phyloP scores from a whole-genome alignment of 1,140 invertebrate species.

The Teleogryllus occipitalis region DNA sequence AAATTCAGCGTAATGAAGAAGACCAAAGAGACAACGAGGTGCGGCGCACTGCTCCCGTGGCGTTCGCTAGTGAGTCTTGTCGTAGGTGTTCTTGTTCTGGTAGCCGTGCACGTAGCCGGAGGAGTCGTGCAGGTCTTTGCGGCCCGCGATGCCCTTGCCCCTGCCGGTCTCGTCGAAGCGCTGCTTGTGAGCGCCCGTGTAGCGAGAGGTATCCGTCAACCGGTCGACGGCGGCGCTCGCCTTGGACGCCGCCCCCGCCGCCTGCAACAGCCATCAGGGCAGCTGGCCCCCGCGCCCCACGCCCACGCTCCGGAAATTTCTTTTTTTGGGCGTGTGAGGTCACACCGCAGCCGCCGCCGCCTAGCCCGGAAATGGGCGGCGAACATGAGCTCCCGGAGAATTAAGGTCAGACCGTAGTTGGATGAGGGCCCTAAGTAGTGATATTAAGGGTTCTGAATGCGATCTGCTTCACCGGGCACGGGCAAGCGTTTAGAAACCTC shows the following conservation, averaged over 20 bases:
- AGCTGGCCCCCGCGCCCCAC: too few species aligned
- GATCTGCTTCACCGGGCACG: too few species aligned
- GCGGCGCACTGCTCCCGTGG: neutral
- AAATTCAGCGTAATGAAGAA: too few species aligned
- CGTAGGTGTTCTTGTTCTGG: slow-evolving; percentile 72
- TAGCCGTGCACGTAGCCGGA: slow-evolving; percentile 86
- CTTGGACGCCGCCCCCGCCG: slow-evolving; percentile 38
- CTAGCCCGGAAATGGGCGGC: too few species aligned
- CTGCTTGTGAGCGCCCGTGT: slow-evolving; percentile 84
- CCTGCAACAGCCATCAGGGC: slow-evolving; percentile 6
- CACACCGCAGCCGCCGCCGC: too few species aligned
- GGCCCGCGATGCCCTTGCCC: slow-evolving; percentile 79
- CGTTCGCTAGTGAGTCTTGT: slow-evolving; percentile 42
- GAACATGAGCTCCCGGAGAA: too few species aligned
- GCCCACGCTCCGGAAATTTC: too few species aligned
- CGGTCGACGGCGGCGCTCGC: slow-evolving; percentile 68
- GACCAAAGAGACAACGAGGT: neutral
- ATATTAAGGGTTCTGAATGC: too few species aligned
- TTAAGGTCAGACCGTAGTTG: too few species aligned
- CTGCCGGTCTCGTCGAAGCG: slow-evolving; percentile 79
- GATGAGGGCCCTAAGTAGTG: too few species aligned
- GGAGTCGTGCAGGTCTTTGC: slow-evolving; percentile 65
- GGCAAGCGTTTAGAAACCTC: too few species aligned
- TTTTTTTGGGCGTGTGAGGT: too few species aligned
- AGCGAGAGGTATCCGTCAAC: slow-evolving; percentile 81